Evolutionary conservation across 2,888 invertebrate species (phyloP).

Genomic region (Chrysotoxum bicinctum): DNA sequence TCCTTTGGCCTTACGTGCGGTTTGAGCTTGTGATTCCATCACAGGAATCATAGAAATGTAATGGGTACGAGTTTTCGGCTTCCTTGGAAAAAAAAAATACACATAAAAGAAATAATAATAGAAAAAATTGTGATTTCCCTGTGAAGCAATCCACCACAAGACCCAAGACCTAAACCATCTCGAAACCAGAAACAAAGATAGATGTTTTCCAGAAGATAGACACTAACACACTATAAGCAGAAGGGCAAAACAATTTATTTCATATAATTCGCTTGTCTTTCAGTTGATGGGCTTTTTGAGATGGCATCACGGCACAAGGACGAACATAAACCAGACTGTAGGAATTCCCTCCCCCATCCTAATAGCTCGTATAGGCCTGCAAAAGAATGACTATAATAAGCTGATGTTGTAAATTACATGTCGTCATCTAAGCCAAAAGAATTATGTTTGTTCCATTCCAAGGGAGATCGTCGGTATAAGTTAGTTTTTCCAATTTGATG

Average conservation of each 20-base stretch:
- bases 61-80: conserved; percentile 21
- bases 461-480: conserved; percentile 33
- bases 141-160: neutral
- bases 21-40: conserved; percentile 65
- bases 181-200: conserved; percentile 26
- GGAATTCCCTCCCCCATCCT: too few species aligned
- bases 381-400: conserved; percentile 61
- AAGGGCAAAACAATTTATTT: conserved; percentile 72
- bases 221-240: conserved; percentile 60
- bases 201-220: conserved; percentile 53
- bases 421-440: conserved; percentile 65
- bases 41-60: conserved; percentile 45
- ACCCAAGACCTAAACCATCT: neutral
- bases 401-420: conserved; percentile 70
- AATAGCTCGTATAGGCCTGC: neutral
- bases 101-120: neutral
- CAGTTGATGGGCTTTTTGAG: conserved; percentile 68
- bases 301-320: conserved; percentile 51
- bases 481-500: conserved; percentile 59
- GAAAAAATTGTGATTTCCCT: conserved; percentile 46
- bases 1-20: conserved; percentile 60
- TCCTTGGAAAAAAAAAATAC: conserved; percentile 2
- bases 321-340: too few species aligned
- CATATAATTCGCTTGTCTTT: conserved; percentile 71
- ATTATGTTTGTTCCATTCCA: conserved; percentile 44